A percentile compares a stretch with the other conserved stretches of the same genome.
Evolutionary conservation across 2,888 invertebrate species (phyloP).

Genomic region (Aphidius colemani): DNA sequence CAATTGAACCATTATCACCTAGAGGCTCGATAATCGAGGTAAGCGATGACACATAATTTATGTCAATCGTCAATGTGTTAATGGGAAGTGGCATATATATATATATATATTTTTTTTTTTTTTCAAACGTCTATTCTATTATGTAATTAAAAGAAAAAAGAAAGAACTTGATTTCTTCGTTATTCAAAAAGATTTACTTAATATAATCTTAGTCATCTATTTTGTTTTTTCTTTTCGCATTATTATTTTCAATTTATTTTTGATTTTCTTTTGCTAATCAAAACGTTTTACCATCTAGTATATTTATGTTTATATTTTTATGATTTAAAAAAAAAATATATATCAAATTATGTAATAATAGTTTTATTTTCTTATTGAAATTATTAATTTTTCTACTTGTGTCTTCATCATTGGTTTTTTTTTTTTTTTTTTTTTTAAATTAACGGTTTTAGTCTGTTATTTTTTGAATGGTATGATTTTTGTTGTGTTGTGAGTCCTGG

Average conservation of each 20-base stretch:
- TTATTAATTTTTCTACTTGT: neutral
- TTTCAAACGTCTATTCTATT: no score
- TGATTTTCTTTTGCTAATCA: no score
- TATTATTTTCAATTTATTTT: no score
- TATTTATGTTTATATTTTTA: no score
- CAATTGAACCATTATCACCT: slow-evolving; percentile 44
- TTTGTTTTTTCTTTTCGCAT: no score
- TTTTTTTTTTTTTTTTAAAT: neutral
- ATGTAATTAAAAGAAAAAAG: neutral
- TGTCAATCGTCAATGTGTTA: slow-evolving; percentile 5
- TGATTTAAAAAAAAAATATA: no score
- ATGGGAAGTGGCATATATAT: neutral
- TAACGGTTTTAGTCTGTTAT: neutral
- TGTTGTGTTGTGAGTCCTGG: slow-evolving; percentile 5
- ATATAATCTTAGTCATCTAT: no score
- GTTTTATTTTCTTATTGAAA: no score
- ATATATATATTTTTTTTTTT: slow-evolving; percentile 22
- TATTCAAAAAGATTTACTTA: no score
- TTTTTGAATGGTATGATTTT: neutral
- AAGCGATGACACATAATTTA: slow-evolving; percentile 34
- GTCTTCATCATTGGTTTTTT: neutral
- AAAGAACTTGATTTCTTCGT: neutral
- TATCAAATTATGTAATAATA: no score
- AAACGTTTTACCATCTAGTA: no score
- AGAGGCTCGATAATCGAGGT: slow-evolving; percentile 55